These are phyloP conservation scores for Dendropsophus ebraccatus DNA, from an alignment of 2,113 vertebrate species.

Conservation along the genomic window DNA sequence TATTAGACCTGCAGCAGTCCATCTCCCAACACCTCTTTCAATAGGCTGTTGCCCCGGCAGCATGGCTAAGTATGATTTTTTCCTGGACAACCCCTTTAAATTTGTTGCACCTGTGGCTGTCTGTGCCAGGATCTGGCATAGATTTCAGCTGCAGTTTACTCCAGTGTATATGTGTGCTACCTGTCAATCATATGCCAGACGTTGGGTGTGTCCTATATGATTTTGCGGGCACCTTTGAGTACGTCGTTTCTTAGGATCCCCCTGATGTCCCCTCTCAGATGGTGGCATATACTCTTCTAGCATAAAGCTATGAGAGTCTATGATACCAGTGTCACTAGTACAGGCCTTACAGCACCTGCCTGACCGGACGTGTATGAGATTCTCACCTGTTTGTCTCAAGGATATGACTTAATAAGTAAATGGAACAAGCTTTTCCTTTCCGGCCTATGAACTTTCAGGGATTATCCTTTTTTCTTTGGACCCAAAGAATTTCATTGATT, in stretches of 20 bases:
- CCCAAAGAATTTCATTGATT: not conserved
- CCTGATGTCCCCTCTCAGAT: not conserved
- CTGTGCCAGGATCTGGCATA: too few species aligned
- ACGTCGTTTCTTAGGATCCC: not conserved
- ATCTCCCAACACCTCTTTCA: too few species aligned
- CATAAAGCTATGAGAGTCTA: not conserved
- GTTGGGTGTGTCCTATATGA: too few species aligned
- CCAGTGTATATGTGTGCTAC: too few species aligned
- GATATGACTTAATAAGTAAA: not conserved
- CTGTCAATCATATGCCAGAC: too few species aligned
- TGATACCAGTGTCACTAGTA: not conserved
- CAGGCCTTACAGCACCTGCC: not conserved
- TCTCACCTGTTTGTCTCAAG: slow-evolving; percentile 12
- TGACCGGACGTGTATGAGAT: not conserved
- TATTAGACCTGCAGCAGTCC: too few species aligned
- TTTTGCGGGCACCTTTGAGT: not conserved
- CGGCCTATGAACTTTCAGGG: not conserved
- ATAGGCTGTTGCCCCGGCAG: too few species aligned
- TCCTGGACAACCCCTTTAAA: too few species aligned
- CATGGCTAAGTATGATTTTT: too few species aligned
- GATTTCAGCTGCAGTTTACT: too few species aligned
- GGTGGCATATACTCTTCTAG: not conserved
- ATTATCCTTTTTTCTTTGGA: not conserved
- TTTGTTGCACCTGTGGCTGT: too few species aligned
- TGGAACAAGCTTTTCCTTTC: not conserved